These are phyloP conservation scores for Probosciger aterrimus DNA, from an alignment of 2,113 vertebrate species.

Conservation along the genomic window DNA sequence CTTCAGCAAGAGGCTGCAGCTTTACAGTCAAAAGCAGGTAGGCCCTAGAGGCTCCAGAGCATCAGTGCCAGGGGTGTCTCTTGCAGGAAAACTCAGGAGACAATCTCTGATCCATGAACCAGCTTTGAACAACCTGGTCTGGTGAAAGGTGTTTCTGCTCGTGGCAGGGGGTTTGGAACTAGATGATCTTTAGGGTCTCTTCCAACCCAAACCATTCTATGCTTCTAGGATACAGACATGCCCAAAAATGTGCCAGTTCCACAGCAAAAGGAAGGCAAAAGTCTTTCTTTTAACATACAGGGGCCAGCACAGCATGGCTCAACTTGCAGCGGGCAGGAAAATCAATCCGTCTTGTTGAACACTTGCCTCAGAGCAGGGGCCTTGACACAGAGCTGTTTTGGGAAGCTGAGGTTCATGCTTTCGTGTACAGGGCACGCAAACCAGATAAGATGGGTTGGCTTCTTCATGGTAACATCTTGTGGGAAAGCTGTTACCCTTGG, in stretches of 20 bases:
- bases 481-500: not conserved
- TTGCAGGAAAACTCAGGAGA: not conserved
- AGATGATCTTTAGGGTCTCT: not conserved
- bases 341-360: not conserved
- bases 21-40: not conserved
- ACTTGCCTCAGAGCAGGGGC: not conserved
- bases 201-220: not conserved
- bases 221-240: not conserved
- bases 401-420: not conserved
- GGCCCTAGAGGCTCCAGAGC: not conserved
- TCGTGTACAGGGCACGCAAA: fast-evolving
- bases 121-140: not conserved
- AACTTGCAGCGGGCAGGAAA: not conserved
- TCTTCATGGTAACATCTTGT: not conserved
- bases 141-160: not conserved
- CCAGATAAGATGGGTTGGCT: not conserved
- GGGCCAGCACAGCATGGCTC: not conserved
- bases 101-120: not conserved
- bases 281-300: not conserved
- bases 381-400: not conserved
- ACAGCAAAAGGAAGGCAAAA: not conserved
- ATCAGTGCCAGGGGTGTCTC: not conserved
- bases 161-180: not conserved
- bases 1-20: not conserved
- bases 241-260: not conserved